These are phyloP conservation scores for Aporophyla lueneburgensis DNA, from an alignment of 2,888 invertebrate species.

Conservation along the genomic window DNA sequence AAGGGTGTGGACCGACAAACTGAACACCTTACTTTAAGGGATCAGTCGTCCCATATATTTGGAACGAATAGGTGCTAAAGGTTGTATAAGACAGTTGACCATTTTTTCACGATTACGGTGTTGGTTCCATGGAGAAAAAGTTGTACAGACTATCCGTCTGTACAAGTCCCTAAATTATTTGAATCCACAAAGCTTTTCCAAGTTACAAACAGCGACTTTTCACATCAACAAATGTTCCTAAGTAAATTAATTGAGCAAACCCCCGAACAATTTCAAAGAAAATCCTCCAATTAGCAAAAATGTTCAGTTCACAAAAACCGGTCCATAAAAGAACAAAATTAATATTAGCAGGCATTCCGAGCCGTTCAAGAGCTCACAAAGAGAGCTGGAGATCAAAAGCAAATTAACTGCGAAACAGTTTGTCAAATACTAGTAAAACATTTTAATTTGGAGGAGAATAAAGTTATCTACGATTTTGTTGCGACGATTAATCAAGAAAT, in stretches of 20 bases:
- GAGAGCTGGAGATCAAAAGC: constrained; percentile 44
- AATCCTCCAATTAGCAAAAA: constrained; percentile 46
- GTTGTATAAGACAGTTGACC: no score
- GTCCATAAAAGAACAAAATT: constrained; percentile 34
- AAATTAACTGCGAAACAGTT: constrained; percentile 48
- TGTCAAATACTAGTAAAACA: constrained; percentile 41
- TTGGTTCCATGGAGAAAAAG: no score
- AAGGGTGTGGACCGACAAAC: no score
- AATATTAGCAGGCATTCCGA: constrained; percentile 47
- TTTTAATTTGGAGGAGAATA: constrained; percentile 19
- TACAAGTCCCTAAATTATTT: no score
- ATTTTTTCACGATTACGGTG: no score
- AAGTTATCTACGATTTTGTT: not conserved
- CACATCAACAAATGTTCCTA: constrained; percentile 15
- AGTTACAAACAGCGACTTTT: constrained; percentile 3
- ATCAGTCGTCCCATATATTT: no score
- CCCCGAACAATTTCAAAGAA: constrained; percentile 32
- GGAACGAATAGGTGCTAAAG: no score
- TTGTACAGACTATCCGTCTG: no score
- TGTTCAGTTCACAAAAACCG: constrained; percentile 31
- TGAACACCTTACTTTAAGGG: no score
- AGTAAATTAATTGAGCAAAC: constrained; percentile 29
- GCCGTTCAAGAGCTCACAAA: constrained; percentile 28
- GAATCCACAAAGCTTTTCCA: not conserved
- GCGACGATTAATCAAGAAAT: not conserved